Evolutionary conservation across 2,888 invertebrate species (phyloP), one percentile per base, ranked within the genome.

Genomic region (Congeria kusceri): DNA sequence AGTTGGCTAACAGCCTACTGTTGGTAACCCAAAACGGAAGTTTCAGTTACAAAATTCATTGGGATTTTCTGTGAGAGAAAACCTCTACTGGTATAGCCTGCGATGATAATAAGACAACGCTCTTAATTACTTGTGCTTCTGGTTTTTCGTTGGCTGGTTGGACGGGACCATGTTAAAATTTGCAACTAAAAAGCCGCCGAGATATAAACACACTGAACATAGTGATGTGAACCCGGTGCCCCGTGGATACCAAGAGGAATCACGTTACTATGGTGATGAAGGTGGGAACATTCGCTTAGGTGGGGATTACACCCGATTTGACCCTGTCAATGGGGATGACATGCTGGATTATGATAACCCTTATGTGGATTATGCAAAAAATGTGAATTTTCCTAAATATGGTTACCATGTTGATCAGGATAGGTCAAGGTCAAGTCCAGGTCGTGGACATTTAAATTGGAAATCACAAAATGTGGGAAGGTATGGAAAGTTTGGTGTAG

Each of bases 111-210:
- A 39, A 39, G 39, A 39, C 39, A 39, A 39, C 39, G 39, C n/a
- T n/a, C n/a, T n/a, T 39, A 39, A 39, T 39, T 39, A 39, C 39
- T 39, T 39, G 39, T 39, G 53, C 25, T 53, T 49, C 62, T 56
- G 47, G 44, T 27, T 63, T 53, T 70, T 70, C 56, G 72, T 49
- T 73, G 65, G 64, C 57, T 71, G 53, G 57, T 70, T 68, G 47
- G 28, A 49, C 56, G 59, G 66, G 77, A 77, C 77, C 83, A 90
- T 90, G 89, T 78, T 90, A 78, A 90, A 90, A 81, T 90, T 90
- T 85, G 88, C 89, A 46, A 84, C 86, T 11, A 88, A 87, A 47
- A 88, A 87, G 79, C 88, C 90, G 69, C 89, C 89, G 25, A 83
- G 77, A 74, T 74, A 75, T 74, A 81, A 79, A 79, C 77, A 77